Conservation (phyloP, 1,140 invertebrate genomes). For the Diorhabda elongata region DNA sequence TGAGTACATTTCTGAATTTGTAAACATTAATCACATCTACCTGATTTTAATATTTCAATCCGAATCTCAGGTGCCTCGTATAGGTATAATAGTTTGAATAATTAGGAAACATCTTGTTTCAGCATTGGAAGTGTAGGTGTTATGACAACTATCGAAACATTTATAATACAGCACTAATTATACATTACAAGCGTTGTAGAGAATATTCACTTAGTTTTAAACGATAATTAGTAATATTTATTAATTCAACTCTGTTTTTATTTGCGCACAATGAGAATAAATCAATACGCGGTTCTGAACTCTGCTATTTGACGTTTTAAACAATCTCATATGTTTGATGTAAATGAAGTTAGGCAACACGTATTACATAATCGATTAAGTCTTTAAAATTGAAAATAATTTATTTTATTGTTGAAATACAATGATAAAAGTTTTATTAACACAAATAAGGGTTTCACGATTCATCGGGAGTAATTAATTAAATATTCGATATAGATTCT, state of each 20-base stretch:
- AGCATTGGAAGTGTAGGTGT: background rate
- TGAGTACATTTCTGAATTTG: no score
- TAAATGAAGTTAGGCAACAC: background rate
- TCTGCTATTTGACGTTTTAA: background rate
- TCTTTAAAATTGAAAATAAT: no score
- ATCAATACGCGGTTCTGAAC: background rate
- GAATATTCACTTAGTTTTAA: conserved; percentile 1
- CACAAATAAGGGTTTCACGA: no score
- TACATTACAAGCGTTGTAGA: background rate
- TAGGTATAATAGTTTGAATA: background rate
- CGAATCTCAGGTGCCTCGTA: no score
- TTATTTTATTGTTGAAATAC: no score
- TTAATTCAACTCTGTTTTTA: conserved; percentile 3
- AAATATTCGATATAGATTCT: no score
- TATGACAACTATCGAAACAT: background rate
- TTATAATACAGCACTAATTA: background rate
- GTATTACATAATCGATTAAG: background rate
- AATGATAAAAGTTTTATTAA: no score
- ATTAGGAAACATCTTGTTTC: background rate
- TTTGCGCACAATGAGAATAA: conserved; percentile 10
- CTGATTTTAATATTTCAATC: no score
- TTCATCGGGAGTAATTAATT: no score
- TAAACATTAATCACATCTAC: no score
- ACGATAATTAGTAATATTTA: background rate
- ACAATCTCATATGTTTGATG: background rate